Conservation (phyloP, 2,888 invertebrate species). For the Alsophila aescularia region DNA sequence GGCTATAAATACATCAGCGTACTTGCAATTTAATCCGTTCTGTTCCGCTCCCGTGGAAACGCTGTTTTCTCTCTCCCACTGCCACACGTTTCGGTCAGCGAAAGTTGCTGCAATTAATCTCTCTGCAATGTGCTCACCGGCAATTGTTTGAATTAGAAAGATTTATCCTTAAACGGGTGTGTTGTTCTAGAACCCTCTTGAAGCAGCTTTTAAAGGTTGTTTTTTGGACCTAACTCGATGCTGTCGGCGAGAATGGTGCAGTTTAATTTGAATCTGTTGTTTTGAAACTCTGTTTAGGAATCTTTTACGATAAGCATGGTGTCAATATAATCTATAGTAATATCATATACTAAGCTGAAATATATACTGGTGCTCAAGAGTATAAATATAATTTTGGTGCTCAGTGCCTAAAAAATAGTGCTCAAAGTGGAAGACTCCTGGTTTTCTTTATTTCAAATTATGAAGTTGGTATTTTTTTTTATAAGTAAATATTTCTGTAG, state of each 20-base stretch:
- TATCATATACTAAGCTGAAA: no score
- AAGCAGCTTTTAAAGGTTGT: constrained; percentile 33
- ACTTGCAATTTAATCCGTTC: constrained; percentile 83
- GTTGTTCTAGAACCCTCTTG: constrained; percentile 38
- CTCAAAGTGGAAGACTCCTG: no score
- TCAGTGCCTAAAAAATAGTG: no score
- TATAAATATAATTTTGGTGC: no score
- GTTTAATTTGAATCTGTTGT: neutral
- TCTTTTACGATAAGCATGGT: neutral
- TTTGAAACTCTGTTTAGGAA: neutral
- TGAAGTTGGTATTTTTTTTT: no score
- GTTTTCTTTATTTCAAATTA: no score
- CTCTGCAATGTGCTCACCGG: constrained; percentile 53
- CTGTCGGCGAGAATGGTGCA: constrained; percentile 17
- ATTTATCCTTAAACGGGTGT: constrained; percentile 44
- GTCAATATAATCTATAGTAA: no score
- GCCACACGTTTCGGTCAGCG: constrained; percentile 59
- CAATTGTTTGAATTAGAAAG: constrained; percentile 61
- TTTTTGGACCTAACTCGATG: constrained; percentile 27
- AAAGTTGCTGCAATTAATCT: constrained; percentile 74
- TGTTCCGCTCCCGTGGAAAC: constrained; percentile 68
- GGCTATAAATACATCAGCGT: constrained; percentile 84
- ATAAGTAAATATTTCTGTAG: no score
- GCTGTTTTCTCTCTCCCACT: constrained; percentile 59
- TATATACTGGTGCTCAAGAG: no score